A percentile compares a stretch with the other conserved stretches of the same genome.
These are phyloP conservation scores for Lamellibrachia luymesi DNA, from an alignment of 1,140 invertebrate genomes.

Conservation along the genomic window DNA sequence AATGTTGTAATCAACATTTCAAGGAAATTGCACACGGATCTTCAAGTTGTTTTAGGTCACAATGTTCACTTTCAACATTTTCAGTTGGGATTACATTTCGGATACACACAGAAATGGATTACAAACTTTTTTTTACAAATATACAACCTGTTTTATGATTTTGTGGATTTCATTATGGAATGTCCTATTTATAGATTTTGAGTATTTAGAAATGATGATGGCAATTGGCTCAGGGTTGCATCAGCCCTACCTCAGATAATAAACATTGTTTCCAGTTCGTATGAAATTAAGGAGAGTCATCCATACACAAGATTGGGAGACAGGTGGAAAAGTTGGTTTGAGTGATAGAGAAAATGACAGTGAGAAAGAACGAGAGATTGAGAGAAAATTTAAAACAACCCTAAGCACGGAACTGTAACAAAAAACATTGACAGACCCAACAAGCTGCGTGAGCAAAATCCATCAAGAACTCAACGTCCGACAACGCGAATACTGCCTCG, in stretches of 20 bases:
- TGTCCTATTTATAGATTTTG: background rate
- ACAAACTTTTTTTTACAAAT: background rate
- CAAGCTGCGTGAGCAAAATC: background rate
- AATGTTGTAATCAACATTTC: background rate
- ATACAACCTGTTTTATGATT: background rate
- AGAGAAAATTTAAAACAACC: background rate
- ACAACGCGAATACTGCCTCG: background rate
- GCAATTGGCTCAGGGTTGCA: background rate
- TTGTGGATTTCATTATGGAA: background rate
- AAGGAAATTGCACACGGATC: background rate
- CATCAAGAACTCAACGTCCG: background rate
- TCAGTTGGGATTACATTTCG: background rate
- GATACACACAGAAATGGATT: background rate
- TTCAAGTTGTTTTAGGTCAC: background rate
- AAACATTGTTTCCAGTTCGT: too few species aligned
- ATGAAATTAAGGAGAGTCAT: too few species aligned
- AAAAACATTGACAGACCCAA: background rate
- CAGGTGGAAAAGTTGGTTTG: background rate
- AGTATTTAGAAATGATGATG: background rate
- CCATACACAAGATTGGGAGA: background rate
- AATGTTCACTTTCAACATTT: background rate
- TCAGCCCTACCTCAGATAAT: too few species aligned
- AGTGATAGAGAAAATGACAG: background rate
- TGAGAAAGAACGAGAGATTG: background rate
- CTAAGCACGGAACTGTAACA: background rate